phyloP scores from a whole-genome alignment of 2,888 invertebrate species.

The Thelaira solivaga region DNA sequence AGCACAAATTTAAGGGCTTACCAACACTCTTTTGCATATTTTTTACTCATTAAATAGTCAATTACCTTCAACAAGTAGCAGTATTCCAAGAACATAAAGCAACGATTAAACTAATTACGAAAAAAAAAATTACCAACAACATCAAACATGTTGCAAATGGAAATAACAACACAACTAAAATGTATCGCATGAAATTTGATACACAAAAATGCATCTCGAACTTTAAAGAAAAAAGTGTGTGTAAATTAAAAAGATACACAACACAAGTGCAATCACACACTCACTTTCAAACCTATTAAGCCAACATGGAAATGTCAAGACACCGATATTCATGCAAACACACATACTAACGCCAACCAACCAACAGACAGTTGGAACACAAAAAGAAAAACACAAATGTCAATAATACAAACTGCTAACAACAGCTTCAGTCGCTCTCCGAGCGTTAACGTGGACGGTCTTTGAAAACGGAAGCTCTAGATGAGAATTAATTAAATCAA shows the following conservation, averaged over 20 bases:
- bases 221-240: background rate
- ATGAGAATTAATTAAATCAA: background rate
- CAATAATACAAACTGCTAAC: constrained; percentile 42
- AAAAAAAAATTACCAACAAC: background rate
- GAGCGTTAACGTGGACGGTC: constrained; percentile 76
- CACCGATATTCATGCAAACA: constrained; percentile 23
- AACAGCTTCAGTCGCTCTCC: constrained; percentile 74
- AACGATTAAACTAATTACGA: constrained; percentile 4
- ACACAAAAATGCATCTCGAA: constrained; percentile 17
- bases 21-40: constrained; percentile 6
- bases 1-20: background rate
- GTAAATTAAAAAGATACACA: constrained; percentile 2
- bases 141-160: constrained; percentile 40
- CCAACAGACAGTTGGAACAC: constrained; percentile 8
- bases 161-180: background rate
- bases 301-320: constrained; percentile 2
- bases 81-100: constrained; percentile 4
- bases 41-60: constrained; percentile 1
- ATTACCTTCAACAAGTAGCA: constrained; percentile 28
- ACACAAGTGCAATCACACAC: background rate
- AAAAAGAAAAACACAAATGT: constrained; percentile 6
- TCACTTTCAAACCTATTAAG: background rate
- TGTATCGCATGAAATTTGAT: background rate
- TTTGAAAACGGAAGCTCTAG: constrained; percentile 60
- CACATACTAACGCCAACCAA: background rate